Base-by-base conservation (phyloP, 2,113 vertebrate genomes). In the Proteles cristata region DNA sequence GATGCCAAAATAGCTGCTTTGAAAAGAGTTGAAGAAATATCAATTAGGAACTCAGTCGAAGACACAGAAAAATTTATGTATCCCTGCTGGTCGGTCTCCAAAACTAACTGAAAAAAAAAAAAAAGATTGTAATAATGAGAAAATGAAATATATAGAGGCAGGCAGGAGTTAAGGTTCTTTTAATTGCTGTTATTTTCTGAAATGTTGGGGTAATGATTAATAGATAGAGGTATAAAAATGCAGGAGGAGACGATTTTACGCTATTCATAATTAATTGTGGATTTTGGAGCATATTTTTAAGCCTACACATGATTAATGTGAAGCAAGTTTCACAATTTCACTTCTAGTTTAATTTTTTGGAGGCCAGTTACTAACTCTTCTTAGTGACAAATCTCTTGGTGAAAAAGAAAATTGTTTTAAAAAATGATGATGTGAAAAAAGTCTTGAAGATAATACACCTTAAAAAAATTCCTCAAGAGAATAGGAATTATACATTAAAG, bases 1-100 rank as follows among this genome's bases (percentile, higher is more conserved):
- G 99, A 99, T 99, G 99, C 99, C 99, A 99, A 99, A 99, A 99
- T 99, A 99, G 98, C 99, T 99, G 99, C 99, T 99, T 99, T 99
- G 98, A 99, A 99, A 99, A 99, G 98, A 99, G 98, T 99, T 99
- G 99, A 99, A 99, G 99, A 99, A 99, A 99, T 99, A 99, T 99
- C 99, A 99, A 99, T 99, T 99, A 99, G 99, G 99, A 99, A 98
- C 98, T 99, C 98, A 98, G 96, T 98, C 96, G 98, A 99, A 99
- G 98, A 99, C 98, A 99, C 98, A 98, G 98, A 99, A 99, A 99
- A 98, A 99, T 99, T 99, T 99, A 99, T 99, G 99, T 98, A 99
- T 99, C 98, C 98, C 99, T 99, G 99, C 99, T 99, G 99, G 99
- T 99, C 98, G 98, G 98, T 99, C 98, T 99, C 99, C 99, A 99